Evolutionary conservation across 2,888 invertebrate genomes (phyloP).

Genomic region (Troides aeacus): DNA sequence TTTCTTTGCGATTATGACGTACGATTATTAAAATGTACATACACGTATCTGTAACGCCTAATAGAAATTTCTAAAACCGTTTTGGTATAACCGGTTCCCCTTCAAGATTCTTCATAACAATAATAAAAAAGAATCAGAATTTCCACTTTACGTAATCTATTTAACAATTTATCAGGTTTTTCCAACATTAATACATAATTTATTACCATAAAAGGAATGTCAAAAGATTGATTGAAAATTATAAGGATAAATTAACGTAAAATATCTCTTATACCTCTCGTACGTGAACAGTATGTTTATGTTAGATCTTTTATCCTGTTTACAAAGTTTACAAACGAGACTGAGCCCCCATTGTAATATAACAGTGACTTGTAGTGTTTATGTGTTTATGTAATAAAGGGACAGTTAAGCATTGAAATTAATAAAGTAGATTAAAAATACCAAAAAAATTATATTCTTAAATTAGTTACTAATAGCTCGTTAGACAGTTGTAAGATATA

Average conservation of each 20-base stretch:
- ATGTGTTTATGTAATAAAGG: slow-evolving; percentile 5
- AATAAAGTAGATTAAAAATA: background rate
- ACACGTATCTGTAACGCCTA: too few species aligned
- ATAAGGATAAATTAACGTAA: background rate
- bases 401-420: background rate
- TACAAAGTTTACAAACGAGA: slow-evolving; percentile 11
- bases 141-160: background rate
- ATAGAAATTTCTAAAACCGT: too few species aligned
- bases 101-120: background rate
- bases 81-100: too few species aligned
- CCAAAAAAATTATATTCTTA: background rate
- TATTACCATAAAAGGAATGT: background rate
- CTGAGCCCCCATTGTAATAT: background rate
- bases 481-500: background rate
- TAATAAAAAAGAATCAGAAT: too few species aligned
- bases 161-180: background rate
- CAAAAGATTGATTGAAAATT: background rate
- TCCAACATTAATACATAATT: background rate
- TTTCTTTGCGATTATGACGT: too few species aligned
- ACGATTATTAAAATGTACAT: too few species aligned
- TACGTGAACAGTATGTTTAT: slow-evolving; percentile 7
- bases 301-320: slow-evolving; percentile 7
- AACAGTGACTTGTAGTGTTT: slow-evolving; percentile 5
- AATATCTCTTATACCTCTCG: background rate
- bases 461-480: background rate